Evolutionary conservation across 2,888 invertebrate genomes (phyloP).

Genomic region (Marronus borbonicus): DNA sequence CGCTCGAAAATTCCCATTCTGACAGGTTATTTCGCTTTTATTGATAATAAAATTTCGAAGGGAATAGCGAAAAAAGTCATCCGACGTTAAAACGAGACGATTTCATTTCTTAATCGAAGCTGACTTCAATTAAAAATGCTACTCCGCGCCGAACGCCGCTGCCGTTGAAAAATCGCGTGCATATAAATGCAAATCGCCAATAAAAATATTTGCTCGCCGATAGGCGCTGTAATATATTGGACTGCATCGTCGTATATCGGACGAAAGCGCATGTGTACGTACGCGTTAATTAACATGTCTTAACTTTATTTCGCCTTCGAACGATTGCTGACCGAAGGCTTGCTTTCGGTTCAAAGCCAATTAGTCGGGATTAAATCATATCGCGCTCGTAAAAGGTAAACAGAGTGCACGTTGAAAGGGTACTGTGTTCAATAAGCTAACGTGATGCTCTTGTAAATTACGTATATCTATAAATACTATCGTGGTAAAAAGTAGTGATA

Average conservation of each 20-base stretch:
- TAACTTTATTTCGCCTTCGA: slow-evolving; percentile 23
- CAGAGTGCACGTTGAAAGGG: not conserved
- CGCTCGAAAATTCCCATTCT: slow-evolving; percentile 28
- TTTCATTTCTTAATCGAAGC: slow-evolving; percentile 34
- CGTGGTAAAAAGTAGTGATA: no score
- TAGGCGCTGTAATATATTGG: slow-evolving; percentile 15
- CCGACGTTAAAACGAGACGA: not conserved
- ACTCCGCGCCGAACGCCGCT: not conserved
- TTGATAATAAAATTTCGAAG: slow-evolving; percentile 22
- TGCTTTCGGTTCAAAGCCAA: slow-evolving; percentile 20
- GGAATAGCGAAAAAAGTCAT: not conserved
- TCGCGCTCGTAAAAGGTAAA: slow-evolving; percentile 26
- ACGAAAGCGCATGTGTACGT: slow-evolving; percentile 2
- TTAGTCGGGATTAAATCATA: slow-evolving; percentile 40
- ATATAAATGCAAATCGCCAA: slow-evolving; percentile 36
- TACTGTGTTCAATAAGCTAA: not conserved
- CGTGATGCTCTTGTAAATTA: not conserved
- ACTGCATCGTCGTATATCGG: not conserved
- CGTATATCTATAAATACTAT: no score
- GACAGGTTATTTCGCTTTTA: slow-evolving; percentile 38
- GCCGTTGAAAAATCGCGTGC: slow-evolving; percentile 29
- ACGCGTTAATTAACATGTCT: slow-evolving; percentile 43
- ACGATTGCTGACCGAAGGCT: not conserved
- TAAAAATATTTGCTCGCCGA: slow-evolving; percentile 19
- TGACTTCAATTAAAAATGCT: not conserved